Evolutionary conservation across 2,888 invertebrate genomes (phyloP), one percentile per base, ranked within the genome.

Genomic region (Azorinus chamasolen): DNA sequence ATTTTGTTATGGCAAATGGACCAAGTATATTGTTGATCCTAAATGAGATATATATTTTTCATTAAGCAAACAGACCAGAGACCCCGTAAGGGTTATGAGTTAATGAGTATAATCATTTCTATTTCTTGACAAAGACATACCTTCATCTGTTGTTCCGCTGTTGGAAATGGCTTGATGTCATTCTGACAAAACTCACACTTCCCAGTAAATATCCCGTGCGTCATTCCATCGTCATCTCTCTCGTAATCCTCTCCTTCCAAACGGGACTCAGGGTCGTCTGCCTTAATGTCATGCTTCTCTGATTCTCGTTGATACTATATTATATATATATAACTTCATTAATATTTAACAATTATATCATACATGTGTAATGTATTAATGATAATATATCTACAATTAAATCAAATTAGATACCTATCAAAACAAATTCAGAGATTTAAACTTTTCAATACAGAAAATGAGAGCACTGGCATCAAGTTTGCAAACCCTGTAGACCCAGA

Each of bases 131-230:
- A 18, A 48, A 48, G 14, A 48, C 48, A 37, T 39, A 78, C 78
- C 64, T 68, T 54, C 14, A 61, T 79, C 73, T 93, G 93, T 54
- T 90, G 88, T 37, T 91, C 90, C 27, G 91, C 59, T 2, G 89
- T 87, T 0, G 93, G 93, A 79, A 92, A 91, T 0, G 90, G 87
- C 64, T 89, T 88, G 22, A 92, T 87, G 62, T 58, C 20, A 70
- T 65, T 54, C 22, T 79, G 82, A 79, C 93, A 93, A 80, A 93
- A 93, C 71, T 93, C 92, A 77, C 93, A 93, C 0, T 59, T 62
- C 5, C 90, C 90, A 22, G 84, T 83, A 43, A 86, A 89, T 82
- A 89, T 87, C 10, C 88, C 89, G 25, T 75, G 64, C 1, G 84
- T 58, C 4, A 71, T 54, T 1, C 87, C 87, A 1, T 81, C 50